phyloP scores from a whole-genome alignment of 2,113 vertebrate genomes.

The Nettapus auritus region DNA sequence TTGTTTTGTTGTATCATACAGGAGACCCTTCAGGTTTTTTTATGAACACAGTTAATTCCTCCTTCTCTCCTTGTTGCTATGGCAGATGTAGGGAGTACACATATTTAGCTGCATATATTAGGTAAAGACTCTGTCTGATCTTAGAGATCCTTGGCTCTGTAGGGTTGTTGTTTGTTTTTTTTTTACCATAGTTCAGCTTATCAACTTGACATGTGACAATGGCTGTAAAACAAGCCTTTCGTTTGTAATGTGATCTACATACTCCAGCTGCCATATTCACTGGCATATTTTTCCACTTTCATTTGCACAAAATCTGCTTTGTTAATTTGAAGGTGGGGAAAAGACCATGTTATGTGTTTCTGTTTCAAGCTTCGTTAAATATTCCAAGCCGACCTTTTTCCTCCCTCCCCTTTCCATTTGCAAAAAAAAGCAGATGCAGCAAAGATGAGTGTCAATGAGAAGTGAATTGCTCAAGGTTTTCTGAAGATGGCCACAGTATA shows the following conservation, averaged over 20 bases:
- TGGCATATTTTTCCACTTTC: not conserved
- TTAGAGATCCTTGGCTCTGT: slow-evolving; percentile 26
- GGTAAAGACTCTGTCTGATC: slow-evolving; percentile 40
- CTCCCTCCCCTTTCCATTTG: not conserved
- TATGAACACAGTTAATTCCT: slow-evolving; percentile 54
- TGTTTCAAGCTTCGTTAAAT: slow-evolving; percentile 51
- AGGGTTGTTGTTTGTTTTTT: not conserved
- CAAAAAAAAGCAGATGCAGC: slow-evolving; percentile 31
- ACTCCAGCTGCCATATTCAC: not conserved
- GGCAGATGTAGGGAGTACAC: slow-evolving; percentile 42
- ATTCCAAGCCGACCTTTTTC: not conserved
- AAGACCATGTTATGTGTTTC: not conserved
- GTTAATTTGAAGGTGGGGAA: slow-evolving; percentile 15
- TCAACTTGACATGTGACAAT: slow-evolving; percentile 59
- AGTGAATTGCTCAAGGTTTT: slow-evolving; percentile 46
- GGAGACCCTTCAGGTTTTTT: slow-evolving; percentile 6
- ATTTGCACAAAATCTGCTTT: slow-evolving; percentile 19
- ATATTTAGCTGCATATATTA: slow-evolving; percentile 50
- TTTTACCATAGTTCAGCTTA: slow-evolving; percentile 56
- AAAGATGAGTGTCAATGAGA: slow-evolving; percentile 36
- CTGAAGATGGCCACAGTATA: not conserved
- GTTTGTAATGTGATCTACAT: slow-evolving; percentile 27
- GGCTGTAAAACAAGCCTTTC: slow-evolving; percentile 55
- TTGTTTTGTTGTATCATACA: not conserved
- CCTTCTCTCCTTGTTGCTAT: slow-evolving; percentile 41